phyloP scores from a whole-genome alignment of 2,113 vertebrate genomes.

The Heterotis niloticus region DNA sequence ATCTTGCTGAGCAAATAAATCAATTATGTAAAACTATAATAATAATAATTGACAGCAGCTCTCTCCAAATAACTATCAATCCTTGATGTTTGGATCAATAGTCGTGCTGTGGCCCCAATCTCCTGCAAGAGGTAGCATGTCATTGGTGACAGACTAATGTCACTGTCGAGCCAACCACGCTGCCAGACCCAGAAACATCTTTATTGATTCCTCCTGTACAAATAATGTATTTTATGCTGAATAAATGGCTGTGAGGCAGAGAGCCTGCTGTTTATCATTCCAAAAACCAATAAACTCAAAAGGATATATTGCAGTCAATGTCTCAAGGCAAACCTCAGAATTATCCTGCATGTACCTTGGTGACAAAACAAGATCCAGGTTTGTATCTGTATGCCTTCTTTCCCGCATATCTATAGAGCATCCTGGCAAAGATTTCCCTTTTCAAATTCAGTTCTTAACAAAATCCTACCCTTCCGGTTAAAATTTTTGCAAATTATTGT shows the following conservation, averaged over 20 bases:
- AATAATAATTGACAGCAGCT: slow-evolving; percentile 62
- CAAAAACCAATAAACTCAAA: slow-evolving; percentile 93
- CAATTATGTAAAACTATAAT: too few relatives aligned
- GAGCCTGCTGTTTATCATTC: slow-evolving; percentile 91
- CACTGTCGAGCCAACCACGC: slow-evolving; percentile 87
- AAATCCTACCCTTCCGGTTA: too few relatives aligned
- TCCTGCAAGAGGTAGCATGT: slow-evolving; percentile 93
- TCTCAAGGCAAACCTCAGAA: slow-evolving; percentile 90
- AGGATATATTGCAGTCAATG: slow-evolving; percentile 74
- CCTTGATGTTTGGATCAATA: slow-evolving; percentile 98
- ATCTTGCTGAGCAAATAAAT: too few relatives aligned
- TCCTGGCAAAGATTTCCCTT: too few relatives aligned
- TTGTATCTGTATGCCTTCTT: too few relatives aligned
- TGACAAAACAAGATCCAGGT: slow-evolving; percentile 59
- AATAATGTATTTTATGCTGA: slow-evolving; percentile 97
- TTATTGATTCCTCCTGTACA: slow-evolving; percentile 97
- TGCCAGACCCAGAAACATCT: slow-evolving; percentile 85
- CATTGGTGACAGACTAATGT: slow-evolving; percentile 98
- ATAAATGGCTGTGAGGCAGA: slow-evolving; percentile 98
- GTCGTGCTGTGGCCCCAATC: slow-evolving; percentile 92
- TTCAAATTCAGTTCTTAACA: too few relatives aligned
- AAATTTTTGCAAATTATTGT: too few relatives aligned
- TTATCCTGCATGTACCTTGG: slow-evolving; percentile 74
- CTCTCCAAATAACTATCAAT: slow-evolving; percentile 93
- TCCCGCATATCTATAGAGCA: too few relatives aligned